A percentile compares a stretch with the other conserved stretches of the same genome.
Evolutionary conservation across 2,113 vertebrate genomes (phyloP).

Genomic region (Zosterops lateralis): DNA sequence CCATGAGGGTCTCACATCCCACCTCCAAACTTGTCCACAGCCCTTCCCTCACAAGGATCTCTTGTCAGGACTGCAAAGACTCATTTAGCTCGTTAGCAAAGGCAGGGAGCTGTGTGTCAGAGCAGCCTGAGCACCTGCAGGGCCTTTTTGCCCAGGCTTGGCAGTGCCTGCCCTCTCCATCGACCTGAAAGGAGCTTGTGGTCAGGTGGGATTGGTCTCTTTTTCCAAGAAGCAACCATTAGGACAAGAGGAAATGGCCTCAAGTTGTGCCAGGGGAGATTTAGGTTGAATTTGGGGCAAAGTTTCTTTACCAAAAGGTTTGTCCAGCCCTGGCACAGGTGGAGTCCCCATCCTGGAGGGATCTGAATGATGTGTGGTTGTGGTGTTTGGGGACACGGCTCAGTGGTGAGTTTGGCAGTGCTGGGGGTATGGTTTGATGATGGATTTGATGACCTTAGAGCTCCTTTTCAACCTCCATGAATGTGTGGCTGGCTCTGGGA

Average conservation of each 20-base stretch:
- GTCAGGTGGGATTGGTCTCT: accelerated
- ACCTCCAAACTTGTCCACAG: accelerated
- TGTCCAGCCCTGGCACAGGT: background rate
- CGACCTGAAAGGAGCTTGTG: background rate
- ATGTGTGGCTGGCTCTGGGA: background rate
- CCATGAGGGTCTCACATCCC: background rate
- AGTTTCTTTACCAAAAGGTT: background rate
- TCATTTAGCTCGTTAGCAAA: accelerated
- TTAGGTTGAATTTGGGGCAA: background rate
- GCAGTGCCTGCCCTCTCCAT: background rate
- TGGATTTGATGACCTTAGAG: background rate
- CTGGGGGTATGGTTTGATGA: background rate
- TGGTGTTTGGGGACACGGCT: background rate
- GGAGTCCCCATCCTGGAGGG: background rate
- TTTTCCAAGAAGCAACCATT: background rate
- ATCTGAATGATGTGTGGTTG: background rate
- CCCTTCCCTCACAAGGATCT: background rate
- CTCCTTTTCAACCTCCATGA: background rate
- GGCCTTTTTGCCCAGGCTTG: background rate
- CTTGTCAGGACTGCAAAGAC: accelerated
- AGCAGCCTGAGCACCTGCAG: background rate
- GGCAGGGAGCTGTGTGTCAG: background rate
- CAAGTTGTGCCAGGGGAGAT: background rate
- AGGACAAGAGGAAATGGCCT: background rate
- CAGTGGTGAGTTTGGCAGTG: background rate